Percentiles rank a stretch among this genome's conserved stretches.
Conservation (phyloP, 2,113 vertebrate genomes). For the Fregetta grallaria region DNA sequence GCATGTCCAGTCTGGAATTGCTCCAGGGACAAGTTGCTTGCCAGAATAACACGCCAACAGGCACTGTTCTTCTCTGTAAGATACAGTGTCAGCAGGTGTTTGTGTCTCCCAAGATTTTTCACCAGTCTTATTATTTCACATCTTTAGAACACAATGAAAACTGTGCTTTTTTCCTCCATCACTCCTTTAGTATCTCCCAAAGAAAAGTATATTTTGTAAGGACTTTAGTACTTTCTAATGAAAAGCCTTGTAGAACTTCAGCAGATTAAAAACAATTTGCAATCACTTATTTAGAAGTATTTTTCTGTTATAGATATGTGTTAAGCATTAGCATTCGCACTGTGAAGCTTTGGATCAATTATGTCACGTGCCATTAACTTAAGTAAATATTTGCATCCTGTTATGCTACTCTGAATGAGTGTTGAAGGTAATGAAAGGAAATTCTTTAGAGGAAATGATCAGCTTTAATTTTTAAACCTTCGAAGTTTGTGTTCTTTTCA, state of each 20-base stretch:
- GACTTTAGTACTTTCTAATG: not conserved
- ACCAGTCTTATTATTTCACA: not conserved
- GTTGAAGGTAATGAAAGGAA: not conserved
- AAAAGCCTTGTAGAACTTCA: not conserved
- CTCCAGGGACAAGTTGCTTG: not conserved
- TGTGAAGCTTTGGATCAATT: not conserved
- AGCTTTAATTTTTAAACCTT: slow-evolving; percentile 26
- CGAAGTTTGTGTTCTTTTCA: not conserved
- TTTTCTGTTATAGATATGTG: not conserved
- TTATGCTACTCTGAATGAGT: not conserved
- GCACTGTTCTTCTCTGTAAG: not conserved
- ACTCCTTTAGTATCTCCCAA: not conserved
- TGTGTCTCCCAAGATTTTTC: not conserved
- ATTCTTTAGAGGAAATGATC: not conserved
- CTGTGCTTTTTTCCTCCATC: not conserved
- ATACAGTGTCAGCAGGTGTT: not conserved
- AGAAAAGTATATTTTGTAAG: not conserved
- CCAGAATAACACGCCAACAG: not conserved
- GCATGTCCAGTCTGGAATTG: not conserved
- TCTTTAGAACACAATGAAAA: not conserved
- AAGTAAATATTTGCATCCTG: slow-evolving; percentile 1
- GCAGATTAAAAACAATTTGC: not conserved
- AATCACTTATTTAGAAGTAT: not conserved
- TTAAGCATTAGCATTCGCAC: not conserved
- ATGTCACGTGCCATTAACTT: not conserved